Percentiles rank a stretch among this genome's conserved stretches.
Conservation (phyloP, 2,888 invertebrate genomes). For the Drosophila atripex region DNA sequence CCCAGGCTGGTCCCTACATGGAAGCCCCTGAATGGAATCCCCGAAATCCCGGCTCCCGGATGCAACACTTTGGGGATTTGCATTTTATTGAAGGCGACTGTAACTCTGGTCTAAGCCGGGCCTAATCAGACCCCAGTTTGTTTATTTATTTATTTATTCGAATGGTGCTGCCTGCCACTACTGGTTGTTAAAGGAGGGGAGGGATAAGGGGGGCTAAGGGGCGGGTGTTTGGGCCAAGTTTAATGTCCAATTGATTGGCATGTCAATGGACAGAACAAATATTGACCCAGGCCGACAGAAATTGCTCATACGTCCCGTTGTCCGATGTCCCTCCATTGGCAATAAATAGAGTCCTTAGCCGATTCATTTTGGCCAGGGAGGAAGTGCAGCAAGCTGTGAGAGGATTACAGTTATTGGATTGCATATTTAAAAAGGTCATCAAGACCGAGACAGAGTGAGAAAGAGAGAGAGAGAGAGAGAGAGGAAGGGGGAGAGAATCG, state of each 20-base stretch:
- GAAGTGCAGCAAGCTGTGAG: neutral
- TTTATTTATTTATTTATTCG: conserved; percentile 69
- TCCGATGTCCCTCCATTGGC: conserved; percentile 24
- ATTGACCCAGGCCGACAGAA: conserved; percentile 30
- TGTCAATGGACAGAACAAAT: conserved; percentile 49
- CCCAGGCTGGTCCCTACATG: too few relatives aligned
- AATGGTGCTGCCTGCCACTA: neutral
- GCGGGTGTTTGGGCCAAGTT: conserved; percentile 29
- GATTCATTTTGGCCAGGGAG: conserved; percentile 24
- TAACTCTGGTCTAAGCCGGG: too few relatives aligned
- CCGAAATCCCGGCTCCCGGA: neutral
- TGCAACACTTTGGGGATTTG: conserved; percentile 16
- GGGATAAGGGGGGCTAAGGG: neutral
- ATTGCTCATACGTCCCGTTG: conserved; percentile 31
- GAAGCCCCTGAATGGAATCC: neutral
- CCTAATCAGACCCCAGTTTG: conserved; percentile 67
- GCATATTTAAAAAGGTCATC: conserved; percentile 18
- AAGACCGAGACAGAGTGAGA: neutral
- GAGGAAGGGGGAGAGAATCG: neutral
- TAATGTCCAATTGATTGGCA: conserved; percentile 63
- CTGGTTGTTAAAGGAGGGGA: neutral
- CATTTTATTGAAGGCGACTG: conserved; percentile 29
- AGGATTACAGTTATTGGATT: conserved; percentile 33
- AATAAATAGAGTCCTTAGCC: conserved; percentile 35
- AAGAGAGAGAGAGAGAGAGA: too few relatives aligned